A percentile compares a stretch with the other conserved stretches of the same genome.
phyloP scores from a whole-genome alignment of 2,888 invertebrate species.

The Mesodorylaimus sp. region DNA sequence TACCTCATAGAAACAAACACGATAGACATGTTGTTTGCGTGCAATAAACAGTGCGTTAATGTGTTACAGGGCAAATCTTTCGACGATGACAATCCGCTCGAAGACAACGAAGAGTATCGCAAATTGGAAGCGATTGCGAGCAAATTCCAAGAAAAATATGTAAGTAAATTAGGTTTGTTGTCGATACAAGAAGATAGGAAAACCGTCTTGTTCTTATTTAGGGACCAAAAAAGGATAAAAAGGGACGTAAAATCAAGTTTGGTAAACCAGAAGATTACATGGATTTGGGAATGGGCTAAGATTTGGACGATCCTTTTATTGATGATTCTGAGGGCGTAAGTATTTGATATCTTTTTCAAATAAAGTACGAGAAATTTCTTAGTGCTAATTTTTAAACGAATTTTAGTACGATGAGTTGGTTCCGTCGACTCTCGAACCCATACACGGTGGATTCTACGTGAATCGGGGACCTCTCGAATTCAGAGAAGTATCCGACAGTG shows the following conservation, averaged over 20 bases:
- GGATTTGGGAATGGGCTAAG: constrained; percentile 85
- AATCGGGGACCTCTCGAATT: constrained; percentile 80
- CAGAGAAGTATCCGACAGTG: too few relatives aligned
- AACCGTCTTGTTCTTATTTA: constrained; percentile 17
- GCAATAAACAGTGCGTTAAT: not conserved
- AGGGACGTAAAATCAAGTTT: constrained; percentile 34
- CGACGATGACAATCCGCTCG: not conserved
- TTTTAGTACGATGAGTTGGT: constrained; percentile 78
- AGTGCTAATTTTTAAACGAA: constrained; percentile 4
- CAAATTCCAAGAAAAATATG: constrained; percentile 84
- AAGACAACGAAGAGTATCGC: constrained; percentile 46
- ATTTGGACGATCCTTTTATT: constrained; percentile 86
- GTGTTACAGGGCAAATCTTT: not conserved
- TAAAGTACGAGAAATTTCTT: not conserved
- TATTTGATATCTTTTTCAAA: constrained; percentile 15
- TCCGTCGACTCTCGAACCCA: constrained; percentile 70
- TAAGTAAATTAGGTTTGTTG: constrained; percentile 36
- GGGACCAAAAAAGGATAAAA: constrained; percentile 36
- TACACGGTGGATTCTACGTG: constrained; percentile 84
- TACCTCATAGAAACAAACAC: too few relatives aligned
- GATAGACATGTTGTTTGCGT: not conserved
- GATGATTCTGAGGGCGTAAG: constrained; percentile 84
- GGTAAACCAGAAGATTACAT: constrained; percentile 59
- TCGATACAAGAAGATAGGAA: constrained; percentile 12
- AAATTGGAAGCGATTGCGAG: constrained; percentile 57